phyloP scores from a whole-genome alignment of 2,113 vertebrate species.

The Chroicocephalus ridibundus region DNA sequence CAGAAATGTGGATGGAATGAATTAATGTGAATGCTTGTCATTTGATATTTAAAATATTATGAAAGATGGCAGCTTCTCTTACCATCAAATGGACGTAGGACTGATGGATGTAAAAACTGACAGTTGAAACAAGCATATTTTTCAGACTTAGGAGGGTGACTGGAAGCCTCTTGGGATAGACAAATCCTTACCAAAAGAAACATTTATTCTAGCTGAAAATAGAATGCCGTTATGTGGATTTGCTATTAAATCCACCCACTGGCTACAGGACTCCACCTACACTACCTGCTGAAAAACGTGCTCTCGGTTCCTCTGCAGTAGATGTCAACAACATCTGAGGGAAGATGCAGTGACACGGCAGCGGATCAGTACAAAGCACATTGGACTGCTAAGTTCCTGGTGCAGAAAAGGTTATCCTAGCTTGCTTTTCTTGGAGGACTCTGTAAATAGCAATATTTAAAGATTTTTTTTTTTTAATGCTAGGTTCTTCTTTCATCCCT shows the following conservation, averaged over 20 bases:
- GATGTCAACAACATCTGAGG: background rate
- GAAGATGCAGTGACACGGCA: background rate
- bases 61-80: background rate
- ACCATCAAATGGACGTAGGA: background rate
- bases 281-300: background rate
- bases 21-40: background rate
- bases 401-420: background rate
- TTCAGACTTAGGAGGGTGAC: background rate
- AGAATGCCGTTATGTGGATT: background rate
- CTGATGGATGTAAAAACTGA: background rate
- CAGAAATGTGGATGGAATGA: background rate
- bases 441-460: background rate
- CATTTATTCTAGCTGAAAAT: background rate
- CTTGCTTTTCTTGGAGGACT: background rate
- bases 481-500: background rate
- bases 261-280: background rate
- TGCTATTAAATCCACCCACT: background rate
- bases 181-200: background rate
- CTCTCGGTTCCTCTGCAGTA: background rate
- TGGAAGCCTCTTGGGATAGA: background rate
- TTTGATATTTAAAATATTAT: background rate
- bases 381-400: background rate
- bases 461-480: background rate
- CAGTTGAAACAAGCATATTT: background rate
- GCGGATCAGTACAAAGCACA: background rate